These are phyloP conservation scores for Zaprionus lineosus DNA, from an alignment of 2,888 invertebrate genomes.

Conservation along the genomic window DNA sequence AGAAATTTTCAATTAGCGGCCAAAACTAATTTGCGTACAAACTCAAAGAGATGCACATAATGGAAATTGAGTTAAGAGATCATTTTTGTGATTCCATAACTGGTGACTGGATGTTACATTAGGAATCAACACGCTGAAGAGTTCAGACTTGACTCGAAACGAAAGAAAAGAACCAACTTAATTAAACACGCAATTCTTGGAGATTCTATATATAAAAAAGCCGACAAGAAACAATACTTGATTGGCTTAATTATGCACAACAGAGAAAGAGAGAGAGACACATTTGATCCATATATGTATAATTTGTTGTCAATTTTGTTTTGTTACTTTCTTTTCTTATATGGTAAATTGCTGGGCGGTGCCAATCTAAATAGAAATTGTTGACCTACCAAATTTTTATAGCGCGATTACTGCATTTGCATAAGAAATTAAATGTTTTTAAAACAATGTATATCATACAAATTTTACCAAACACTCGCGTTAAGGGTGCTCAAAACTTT, in stretches of 20 bases:
- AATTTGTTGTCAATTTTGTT: conserved; percentile 26
- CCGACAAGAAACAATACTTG: conserved; percentile 51
- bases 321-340: conserved; percentile 66
- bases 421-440: conserved; percentile 61
- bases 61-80: conserved; percentile 23
- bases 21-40: conserved; percentile 53
- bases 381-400: conserved; percentile 60
- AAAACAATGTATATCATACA: conserved; percentile 41
- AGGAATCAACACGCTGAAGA: no score
- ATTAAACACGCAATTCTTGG: conserved; percentile 36
- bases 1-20: conserved; percentile 62
- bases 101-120: conserved; percentile 22
- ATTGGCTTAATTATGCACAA: conserved; percentile 68
- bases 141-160: no score
- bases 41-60: conserved; percentile 19
- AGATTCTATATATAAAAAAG: conserved; percentile 33
- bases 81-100: conserved; percentile 10
- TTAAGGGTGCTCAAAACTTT: conserved; percentile 57
- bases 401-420: conserved; percentile 60
- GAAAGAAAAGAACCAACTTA: conserved; percentile 5
- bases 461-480: conserved; percentile 52
- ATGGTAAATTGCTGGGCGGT: conserved; percentile 66
- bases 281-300: conserved; percentile 26
- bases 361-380: conserved; percentile 72
- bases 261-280: conserved; percentile 47